Conservation (phyloP, 2,797 vertebrate species). For the Pachyuromys duprasi region DNA sequence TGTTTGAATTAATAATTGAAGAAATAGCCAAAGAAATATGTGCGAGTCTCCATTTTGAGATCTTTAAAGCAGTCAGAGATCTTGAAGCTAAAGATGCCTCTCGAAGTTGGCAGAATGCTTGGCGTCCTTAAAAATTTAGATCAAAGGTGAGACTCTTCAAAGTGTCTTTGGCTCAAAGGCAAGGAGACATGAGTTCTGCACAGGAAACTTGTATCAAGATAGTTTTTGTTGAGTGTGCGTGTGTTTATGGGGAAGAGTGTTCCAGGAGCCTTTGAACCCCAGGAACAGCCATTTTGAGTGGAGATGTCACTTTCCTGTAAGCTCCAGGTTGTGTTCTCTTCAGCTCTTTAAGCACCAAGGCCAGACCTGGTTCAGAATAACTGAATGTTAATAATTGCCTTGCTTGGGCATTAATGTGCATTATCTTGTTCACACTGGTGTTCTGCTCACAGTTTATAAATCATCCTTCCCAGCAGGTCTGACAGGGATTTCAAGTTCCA, state of each 20-base stretch:
- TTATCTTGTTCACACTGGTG: conserved; percentile 72
- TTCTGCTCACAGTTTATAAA: conserved; percentile 72
- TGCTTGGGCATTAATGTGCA: conserved; percentile 58
- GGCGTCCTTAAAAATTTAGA: conserved; percentile 66
- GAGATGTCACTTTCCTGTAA: conserved; percentile 64
- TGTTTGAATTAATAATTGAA: conserved; percentile 48
- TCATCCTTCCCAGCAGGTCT: conserved; percentile 50
- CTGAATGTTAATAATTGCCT: conserved; percentile 74
- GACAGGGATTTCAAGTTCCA: conserved; percentile 39
- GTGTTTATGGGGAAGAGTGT: conserved; percentile 17
- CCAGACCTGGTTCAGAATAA: conserved; percentile 67
- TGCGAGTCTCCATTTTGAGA: not conserved
- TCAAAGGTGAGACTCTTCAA: conserved; percentile 70
- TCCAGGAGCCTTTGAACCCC: conserved; percentile 42
- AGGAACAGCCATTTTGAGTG: not conserved
- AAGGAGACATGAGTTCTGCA: conserved; percentile 36
- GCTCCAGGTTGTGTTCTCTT: conserved; percentile 58
- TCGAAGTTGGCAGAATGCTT: conserved; percentile 30
- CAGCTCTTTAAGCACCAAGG: conserved; percentile 67
- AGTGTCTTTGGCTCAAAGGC: conserved; percentile 66
- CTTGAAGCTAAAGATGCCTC: conserved; percentile 48
- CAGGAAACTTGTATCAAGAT: not conserved
- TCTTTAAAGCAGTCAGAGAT: conserved; percentile 36
- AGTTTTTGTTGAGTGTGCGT: not conserved
- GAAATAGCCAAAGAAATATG: conserved; percentile 20